Percentiles rank a stretch among this genome's conserved stretches.
Conservation (phyloP, 35 echinoderm and acorn worm species). For the Holothuria glaberrima region DNA sequence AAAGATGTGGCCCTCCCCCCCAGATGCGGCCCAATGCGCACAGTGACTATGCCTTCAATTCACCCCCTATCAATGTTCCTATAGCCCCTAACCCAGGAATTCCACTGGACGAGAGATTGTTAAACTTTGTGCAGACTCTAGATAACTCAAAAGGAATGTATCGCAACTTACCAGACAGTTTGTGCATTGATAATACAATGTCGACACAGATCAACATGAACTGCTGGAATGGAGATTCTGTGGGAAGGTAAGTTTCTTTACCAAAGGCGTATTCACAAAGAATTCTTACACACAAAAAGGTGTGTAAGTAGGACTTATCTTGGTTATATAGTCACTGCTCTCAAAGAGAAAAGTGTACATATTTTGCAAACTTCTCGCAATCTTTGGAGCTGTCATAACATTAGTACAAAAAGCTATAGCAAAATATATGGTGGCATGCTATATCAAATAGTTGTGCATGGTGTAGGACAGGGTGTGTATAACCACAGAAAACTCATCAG, state of each 20-base stretch:
- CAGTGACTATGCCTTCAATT: slow-evolving; percentile 80
- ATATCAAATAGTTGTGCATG: no score
- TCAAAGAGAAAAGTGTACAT: no score
- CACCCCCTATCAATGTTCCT: slow-evolving; percentile 69
- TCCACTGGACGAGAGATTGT: slow-evolving; percentile 82
- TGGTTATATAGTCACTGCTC: no score
- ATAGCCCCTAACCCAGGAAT: slow-evolving; percentile 80
- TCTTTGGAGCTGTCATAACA: no score
- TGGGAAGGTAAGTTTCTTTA: slow-evolving; percentile 61
- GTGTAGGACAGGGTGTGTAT: no score
- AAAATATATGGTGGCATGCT: no score
- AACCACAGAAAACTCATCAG: no score
- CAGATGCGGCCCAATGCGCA: slow-evolving; percentile 55
- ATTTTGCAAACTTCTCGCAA: no score
- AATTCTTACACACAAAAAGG: no score
- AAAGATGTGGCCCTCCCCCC: slow-evolving; percentile 66
- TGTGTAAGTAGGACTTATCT: no score
- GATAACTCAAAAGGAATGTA: slow-evolving; percentile 80
- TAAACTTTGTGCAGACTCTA: slow-evolving; percentile 78
- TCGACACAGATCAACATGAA: slow-evolving; percentile 33
- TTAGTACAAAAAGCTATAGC: no score
- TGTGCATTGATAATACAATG: slow-evolving; percentile 63
- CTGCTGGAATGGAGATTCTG: slow-evolving; percentile 78
- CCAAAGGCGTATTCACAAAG: no score
- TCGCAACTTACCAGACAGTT: slow-evolving; percentile 57